Evolutionary conservation across 1,140 invertebrate genomes (phyloP).

Genomic region (Scaptomyza pallida): DNA sequence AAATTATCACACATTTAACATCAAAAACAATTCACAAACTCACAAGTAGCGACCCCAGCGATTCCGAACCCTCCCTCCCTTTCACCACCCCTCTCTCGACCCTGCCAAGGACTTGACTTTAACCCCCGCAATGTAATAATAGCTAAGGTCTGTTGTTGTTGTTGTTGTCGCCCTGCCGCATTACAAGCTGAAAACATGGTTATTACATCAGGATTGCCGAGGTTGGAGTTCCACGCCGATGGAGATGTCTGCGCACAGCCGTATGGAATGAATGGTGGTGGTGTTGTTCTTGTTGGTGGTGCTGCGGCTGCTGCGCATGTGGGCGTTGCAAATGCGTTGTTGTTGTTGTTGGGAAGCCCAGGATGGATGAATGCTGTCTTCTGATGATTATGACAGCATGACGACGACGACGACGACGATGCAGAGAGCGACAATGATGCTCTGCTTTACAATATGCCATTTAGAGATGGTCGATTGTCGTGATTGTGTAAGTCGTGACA

Average conservation of each 20-base stretch:
- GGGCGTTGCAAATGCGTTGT: slow-evolving; percentile 79
- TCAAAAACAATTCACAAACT: slow-evolving; percentile 81
- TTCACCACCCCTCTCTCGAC: neutral
- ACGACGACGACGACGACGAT: slow-evolving; percentile 66
- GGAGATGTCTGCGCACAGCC: slow-evolving; percentile 6
- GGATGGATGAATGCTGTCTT: slow-evolving; percentile 73
- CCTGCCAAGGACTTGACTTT: slow-evolving; percentile 49
- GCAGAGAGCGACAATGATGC: slow-evolving; percentile 41
- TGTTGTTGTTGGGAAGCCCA: slow-evolving; percentile 16
- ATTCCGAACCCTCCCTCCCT: slow-evolving; percentile 31
- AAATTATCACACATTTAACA: slow-evolving; percentile 84
- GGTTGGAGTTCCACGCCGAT: slow-evolving; percentile 32
- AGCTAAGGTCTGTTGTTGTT: slow-evolving; percentile 30
- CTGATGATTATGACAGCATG: slow-evolving; percentile 83
- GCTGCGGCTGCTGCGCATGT: slow-evolving; percentile 40
- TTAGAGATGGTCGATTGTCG: neutral
- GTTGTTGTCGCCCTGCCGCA: slow-evolving; percentile 71
- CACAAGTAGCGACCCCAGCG: slow-evolving; percentile 31
- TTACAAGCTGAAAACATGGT: slow-evolving; percentile 84
- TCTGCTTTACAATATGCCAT: neutral
- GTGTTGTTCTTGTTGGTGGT: too few species aligned
- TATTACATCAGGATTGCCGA: slow-evolving; percentile 77
- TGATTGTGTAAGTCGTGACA: neutral
- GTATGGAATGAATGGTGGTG: neutral
- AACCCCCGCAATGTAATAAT: slow-evolving; percentile 59